Conservation (phyloP, 2,113 vertebrate species). For the Lepus europaeus region DNA sequence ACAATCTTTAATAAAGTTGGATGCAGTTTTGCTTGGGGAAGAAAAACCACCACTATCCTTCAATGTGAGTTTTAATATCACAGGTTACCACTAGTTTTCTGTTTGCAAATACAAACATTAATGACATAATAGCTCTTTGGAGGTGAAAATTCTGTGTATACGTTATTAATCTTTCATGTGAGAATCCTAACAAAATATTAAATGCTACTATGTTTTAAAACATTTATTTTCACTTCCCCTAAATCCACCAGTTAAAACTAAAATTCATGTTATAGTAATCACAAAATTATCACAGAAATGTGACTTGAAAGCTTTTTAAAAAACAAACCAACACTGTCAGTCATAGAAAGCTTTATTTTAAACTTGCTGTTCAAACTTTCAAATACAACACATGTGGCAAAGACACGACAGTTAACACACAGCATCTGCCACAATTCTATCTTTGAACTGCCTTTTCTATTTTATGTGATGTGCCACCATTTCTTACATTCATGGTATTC, state of each 20-base stretch:
- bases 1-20: too few relatives aligned
- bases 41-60: background rate
- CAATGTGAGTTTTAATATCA: background rate
- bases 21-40: too few relatives aligned
- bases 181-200: slow-evolving; percentile 62
- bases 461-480: slow-evolving; percentile 74
- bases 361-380: slow-evolving; percentile 85
- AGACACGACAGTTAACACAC: slow-evolving; percentile 84
- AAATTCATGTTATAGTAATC: slow-evolving; percentile 52
- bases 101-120: slow-evolving; percentile 28
- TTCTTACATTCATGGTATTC: slow-evolving; percentile 78
- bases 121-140: background rate
- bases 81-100: slow-evolving; percentile 12
- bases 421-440: slow-evolving; percentile 85
- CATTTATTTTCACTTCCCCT: background rate
- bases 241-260: slow-evolving; percentile 28
- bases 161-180: background rate
- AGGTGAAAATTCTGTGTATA: background rate
- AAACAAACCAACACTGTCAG: slow-evolving; percentile 78
- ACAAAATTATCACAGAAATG: slow-evolving; percentile 40
- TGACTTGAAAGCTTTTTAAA: slow-evolving; percentile 34
- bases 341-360: slow-evolving; percentile 89
- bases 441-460: slow-evolving; percentile 77
- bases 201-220: slow-evolving; percentile 19
- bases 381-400: slow-evolving; percentile 86